Base-by-base conservation (phyloP, 53 echinoderm and acorn worm species). In the Echinarachnius parma region DNA sequence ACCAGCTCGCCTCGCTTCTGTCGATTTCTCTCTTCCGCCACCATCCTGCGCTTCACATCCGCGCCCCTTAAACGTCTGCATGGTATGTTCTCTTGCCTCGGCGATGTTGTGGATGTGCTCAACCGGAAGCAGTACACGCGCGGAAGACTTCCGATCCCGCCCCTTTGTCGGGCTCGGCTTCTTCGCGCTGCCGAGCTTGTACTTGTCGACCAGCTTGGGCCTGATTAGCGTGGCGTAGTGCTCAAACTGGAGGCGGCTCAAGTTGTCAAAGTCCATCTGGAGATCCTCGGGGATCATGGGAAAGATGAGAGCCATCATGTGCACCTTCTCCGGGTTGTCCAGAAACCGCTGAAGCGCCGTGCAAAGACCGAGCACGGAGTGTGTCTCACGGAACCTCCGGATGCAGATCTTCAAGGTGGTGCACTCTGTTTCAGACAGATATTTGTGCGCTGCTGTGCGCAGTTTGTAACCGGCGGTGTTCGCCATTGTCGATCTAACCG, bases 171-270 rank as follows among this genome's bases (percentile, higher is more conserved):
- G 74, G 35, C 74, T 72, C 25, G 39, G 24, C 74, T 11, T 60
- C 59, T 75, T 36, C 30, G 2, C 46, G 30, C 48, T 60, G 4
- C 19, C 64, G 21, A 49, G 69, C 42, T 75, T 67, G 53, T 75
- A 66, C 49, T 62, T 66, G 21, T 82, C 82, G 4, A 69, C 50
- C 27, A 66, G 78, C 61, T 88, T 67, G 1, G 78, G 77, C 21
- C 77, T 53, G 28, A 81, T 39, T 3, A 69, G 53, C n/a, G 62
- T 66, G 24, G 35, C 45, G 34, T 94, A 90, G 26, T 69, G 30
- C 27, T 87, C 80, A 62, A 96, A 98, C 28, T 98, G 85, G 11
- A 98, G 81, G 11, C 72, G 77, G 55, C 85, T 91, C 11, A 98
- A 66, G 2, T 75, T 84, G 34, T 98, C 82, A 68, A 92, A 98